Base-by-base conservation (phyloP, 2,113 vertebrate species). In the Colossoma macropomum region DNA sequence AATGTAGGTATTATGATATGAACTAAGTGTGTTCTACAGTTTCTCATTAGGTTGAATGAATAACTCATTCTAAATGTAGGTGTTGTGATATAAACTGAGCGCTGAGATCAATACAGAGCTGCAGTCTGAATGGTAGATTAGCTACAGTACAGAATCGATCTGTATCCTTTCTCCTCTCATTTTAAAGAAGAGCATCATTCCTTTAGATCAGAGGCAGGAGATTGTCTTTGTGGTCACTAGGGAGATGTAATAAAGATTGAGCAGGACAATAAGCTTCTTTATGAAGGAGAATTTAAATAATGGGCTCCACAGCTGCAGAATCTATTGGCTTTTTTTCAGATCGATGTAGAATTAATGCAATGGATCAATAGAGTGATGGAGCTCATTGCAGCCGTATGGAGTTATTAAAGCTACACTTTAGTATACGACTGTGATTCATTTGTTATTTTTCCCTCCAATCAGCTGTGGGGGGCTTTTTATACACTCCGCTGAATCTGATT, bases 151-250 rank as follows among this genome's bases (percentile, higher is more conserved):
- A 94, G 95, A 91, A 93, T 99, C 97, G 96, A 97, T 98, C 95
- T 94, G 94, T 93, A 94, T 95, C 94, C 90, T 91, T 89, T 96
- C 93, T 92, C 93, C 90, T 93, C 93, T 94, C 89, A 95, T 95
- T 97, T 96, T 95, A 96, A 95, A 96, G 96, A 94, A 95, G 93
- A 94, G 94, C 90, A 92, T 97, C 96, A 96, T 97, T 97, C 93
- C 95, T 93, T 97, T 97, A 96, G 96, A 98, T 97, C 94, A 86
- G 87, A 85, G 74, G 7, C 56, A 27, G 21, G 63, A 81, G 17
- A 75, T 45, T 72, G 77, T 66, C 6, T 84, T 54, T 62, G 60
- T 78, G 28, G 17, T 62, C 66, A 85, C 27, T 69, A 62, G 76
- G 45, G 82, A 76, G 86, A 89, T 93, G 93, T 95, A 96, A 96